Evolutionary conservation across 92 coral and sea anemone genomes (phyloP), one percentile per base, ranked within the genome.

Genomic region (Phenganax marumi): DNA sequence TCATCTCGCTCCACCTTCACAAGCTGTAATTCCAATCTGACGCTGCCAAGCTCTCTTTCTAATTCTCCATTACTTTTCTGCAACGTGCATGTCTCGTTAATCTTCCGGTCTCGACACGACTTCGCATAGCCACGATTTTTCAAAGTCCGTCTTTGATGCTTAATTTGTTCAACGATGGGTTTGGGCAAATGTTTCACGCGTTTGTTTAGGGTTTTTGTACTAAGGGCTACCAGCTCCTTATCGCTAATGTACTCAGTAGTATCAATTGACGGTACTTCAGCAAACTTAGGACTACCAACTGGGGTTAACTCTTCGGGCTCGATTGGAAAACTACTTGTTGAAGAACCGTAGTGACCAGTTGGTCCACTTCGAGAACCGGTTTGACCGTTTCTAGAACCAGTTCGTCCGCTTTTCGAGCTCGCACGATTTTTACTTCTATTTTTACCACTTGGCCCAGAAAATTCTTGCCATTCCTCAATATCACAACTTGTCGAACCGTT

Each of bases 61-160:
- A 66, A 66, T 1, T 66, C 49, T 8, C n/a, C 10, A 2, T 66
- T 66, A 11, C 50, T 66, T 66, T 8, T 12, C 24, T 66, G 72
- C 16, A 66, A 66, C 18, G n/a, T 66, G 3, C 18, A 12, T 1
- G 72, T 66, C 50, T 66, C 72, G 43, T 19, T 22, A 0, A 24
- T 66, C 50, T 66, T 66, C 6, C 43, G 26, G 18, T 66, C 72
- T 10, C 72, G 72, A 66, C 72, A 66, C n/a, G 72, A 66, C 12
- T 49, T 47, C 13, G 72, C 72, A 49, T 66, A 66, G 17, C 72
- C 72, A 21, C 72, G 72, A 33, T 66, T 66, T 48, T 66, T 66
- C n/a, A 66, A 66, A 66, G 72, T 66, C 43, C 72, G 26, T 9
- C 72, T 22, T 23, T 49, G 48, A 12, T 66, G 72, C 14, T 66